Base-by-base conservation (phyloP, 2,888 invertebrate species). In the Branchipolynoe longqiensis region DNA sequence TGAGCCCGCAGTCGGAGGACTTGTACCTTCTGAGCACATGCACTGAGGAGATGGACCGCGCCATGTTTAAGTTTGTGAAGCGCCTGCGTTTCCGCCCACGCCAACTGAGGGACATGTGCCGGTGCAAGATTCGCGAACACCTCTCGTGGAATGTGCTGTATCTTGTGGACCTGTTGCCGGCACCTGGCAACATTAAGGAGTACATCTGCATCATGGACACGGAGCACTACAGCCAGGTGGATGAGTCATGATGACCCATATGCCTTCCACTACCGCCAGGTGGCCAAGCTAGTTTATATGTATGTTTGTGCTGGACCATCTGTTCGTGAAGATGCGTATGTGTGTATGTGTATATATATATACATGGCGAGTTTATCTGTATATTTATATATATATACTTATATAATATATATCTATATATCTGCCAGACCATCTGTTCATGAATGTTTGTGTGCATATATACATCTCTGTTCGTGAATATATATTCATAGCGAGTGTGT, bases 201-300 rank as follows among this genome's bases (percentile, higher is more conserved):
- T 88, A 88, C 58, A 82, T 88, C 25, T 87, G 87, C 74, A 88
- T 88, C 62, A 88, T 88, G 85, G 86, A 88, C 86, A 87, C 87
- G 28, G 88, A 88, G 28, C 86, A 87, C 56, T 88, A 88, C 88
- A 88, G 88, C 69, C 54, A 85, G 54, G 74, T 85, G 18, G 85
- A 74, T 58, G 85, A 84, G 31, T 78, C 78, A 18, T 78, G 78
- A 78, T 78, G 62, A 28, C n/a, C n/a, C n/a, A n/a, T n/a, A n/a
- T n/a, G n/a, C n/a, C n/a, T n/a, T n/a, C n/a, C n/a, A n/a, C n/a
- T n/a, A n/a, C n/a, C n/a, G n/a, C n/a, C n/a, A n/a, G n/a, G n/a
- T n/a, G n/a, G n/a, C n/a, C n/a, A n/a, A n/a, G n/a, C n/a, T n/a
- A n/a, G n/a, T n/a, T n/a, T n/a, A n/a, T n/a, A n/a, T n/a, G n/a